Evolutionary conservation across 2,888 invertebrate genomes (phyloP).

Genomic region (Netelia inedita): DNA sequence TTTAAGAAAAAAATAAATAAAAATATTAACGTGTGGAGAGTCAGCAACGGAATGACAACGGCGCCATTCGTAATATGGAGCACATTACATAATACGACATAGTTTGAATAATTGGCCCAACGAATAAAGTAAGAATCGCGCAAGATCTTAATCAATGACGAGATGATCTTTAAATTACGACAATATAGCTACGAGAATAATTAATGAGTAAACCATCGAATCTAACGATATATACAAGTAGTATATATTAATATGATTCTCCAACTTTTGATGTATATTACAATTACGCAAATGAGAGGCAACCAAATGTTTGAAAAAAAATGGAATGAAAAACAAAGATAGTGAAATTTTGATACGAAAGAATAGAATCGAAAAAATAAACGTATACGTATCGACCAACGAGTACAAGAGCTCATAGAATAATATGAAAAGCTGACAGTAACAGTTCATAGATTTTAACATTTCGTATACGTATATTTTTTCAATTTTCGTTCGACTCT

Average conservation of each 20-base stretch:
- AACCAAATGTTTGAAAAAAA: conserved; percentile 21
- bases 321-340: conserved; percentile 72
- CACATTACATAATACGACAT: conserved; percentile 2
- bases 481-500: conserved; percentile 45
- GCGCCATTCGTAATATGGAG: conserved; percentile 7
- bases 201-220: conserved; percentile 49
- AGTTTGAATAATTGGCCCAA: background rate
- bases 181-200: conserved; percentile 46
- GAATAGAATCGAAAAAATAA: conserved; percentile 35
- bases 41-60: conserved; percentile 12
- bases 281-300: conserved; percentile 18
- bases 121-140: background rate
- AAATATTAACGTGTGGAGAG: conserved; percentile 1
- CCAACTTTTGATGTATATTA: conserved; percentile 15
- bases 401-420: conserved; percentile 9
- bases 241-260: background rate
- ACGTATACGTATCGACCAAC: no score
- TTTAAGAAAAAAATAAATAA: background rate
- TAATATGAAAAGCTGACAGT: conserved; percentile 56
- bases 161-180: conserved; percentile 50
- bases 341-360: conserved; percentile 63
- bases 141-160: background rate
- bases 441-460: conserved; percentile 42
- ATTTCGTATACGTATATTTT: conserved; percentile 29
- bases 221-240: conserved; percentile 28